Base-by-base conservation (phyloP, 2,797 vertebrate genomes). In the Oryzias sinensis region DNA sequence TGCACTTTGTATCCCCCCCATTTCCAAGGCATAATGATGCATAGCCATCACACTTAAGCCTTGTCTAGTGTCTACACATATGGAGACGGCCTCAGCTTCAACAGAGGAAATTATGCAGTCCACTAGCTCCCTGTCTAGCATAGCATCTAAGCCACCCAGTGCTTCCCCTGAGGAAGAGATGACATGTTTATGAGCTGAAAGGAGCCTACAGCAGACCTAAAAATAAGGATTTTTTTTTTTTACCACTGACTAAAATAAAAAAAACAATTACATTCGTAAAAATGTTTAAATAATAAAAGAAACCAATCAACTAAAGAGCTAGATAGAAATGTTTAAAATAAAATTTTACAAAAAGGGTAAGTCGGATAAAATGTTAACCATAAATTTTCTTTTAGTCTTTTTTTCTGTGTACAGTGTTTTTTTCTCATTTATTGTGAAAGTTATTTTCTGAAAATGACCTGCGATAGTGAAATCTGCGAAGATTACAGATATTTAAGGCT, bases 1-100 rank as follows among this genome's bases (percentile, higher is more conserved):
- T 87, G 87, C 85, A 89, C 90, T 90, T 80, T 82, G 86, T 81
- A 88, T 85, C 87, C 87, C 20, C 20, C 87, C 85, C 86, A 88
- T 91, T 91, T 92, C 84, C 86, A 71, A 80, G 85, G 84, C 84
- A 91, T 93, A 92, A 92, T 92, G 91, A 92, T 90, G 89, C 92
- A 89, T 91, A 89, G 89, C 89, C 90, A 90, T 91, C 91, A 89
- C 86, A 89, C 83, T 89, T 87, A 89, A 89, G 87, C 89, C 80
- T 74, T 81, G 82, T 81, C 76, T 84, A 81, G 82, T 82, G 85
- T 72, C 86, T 88, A 86, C 90, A 91, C 90, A 91, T 88, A 89
- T 87, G 87, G 83, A 92, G 88, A 90, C 90, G 87, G 89, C 89
- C 88, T 90, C 89, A 88, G 87, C 81, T 83, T 76, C 79, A 75